These are phyloP conservation scores for Hephaestus fuliginosus DNA, from an alignment of 2,797 vertebrate genomes.

Conservation along the genomic window DNA sequence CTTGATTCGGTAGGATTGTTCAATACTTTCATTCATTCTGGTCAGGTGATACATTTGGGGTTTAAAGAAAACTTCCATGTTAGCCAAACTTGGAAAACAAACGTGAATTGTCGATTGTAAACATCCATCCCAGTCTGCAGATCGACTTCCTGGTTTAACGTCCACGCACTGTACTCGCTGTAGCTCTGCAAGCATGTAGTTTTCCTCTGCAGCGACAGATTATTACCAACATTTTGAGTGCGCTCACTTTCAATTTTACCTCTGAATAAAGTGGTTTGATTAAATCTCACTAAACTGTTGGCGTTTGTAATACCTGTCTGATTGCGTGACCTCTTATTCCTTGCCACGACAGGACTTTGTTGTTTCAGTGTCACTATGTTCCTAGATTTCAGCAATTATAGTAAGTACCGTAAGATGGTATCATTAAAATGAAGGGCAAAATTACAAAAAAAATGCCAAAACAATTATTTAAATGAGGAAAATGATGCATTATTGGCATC, in stretches of 20 bases:
- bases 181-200: neutral
- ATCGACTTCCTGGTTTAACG: neutral
- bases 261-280: neutral
- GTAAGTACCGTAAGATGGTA: neutral
- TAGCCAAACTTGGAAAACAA: neutral
- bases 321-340: neutral
- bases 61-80: neutral
- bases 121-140: slow-evolving; percentile 7
- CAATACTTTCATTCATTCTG: neutral
- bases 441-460: neutral
- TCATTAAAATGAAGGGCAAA: slow-evolving; percentile 1
- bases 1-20: neutral
- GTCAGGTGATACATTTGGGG: neutral
- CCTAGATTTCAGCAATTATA: neutral
- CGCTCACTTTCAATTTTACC: neutral
- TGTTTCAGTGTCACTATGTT: neutral
- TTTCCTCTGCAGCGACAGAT: neutral
- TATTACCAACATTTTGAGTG: neutral
- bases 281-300: neutral
- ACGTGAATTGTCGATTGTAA: neutral
- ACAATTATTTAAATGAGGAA: neutral
- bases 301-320: neutral
- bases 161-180: neutral
- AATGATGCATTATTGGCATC: neutral
- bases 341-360: neutral